A percentile compares a stretch with the other conserved stretches of the same genome.
Evolutionary conservation across 2,113 vertebrate genomes (phyloP).

Genomic region (Poeciliopsis turrubarensis): DNA sequence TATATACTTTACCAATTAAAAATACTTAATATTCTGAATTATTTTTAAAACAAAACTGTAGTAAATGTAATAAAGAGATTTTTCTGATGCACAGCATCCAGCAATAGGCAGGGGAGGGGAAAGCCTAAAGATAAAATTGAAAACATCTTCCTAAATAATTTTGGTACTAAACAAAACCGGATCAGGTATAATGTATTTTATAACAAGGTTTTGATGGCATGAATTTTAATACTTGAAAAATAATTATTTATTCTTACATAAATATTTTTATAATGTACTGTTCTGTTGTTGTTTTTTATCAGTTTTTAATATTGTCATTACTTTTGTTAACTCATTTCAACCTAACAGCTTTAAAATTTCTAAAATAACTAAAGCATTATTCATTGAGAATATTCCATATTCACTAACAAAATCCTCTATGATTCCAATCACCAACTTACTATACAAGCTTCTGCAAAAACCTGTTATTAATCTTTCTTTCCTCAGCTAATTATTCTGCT

Average conservation of each 20-base stretch:
- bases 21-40: background rate
- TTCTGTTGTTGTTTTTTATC: background rate
- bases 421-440: background rate
- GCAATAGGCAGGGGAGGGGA: background rate
- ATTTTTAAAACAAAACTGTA: background rate
- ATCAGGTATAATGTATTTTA: background rate
- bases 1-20: background rate
- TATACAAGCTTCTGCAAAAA: background rate
- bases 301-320: background rate
- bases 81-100: background rate
- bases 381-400: too few relatives aligned
- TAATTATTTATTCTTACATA: background rate
- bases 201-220: background rate
- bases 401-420: background rate
- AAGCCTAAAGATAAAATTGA: background rate
- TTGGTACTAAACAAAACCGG: background rate
- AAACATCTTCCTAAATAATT: background rate
- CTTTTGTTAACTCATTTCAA: too few relatives aligned
- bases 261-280: background rate
- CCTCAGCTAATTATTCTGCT: constrained; percentile 38
- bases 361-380: too few relatives aligned
- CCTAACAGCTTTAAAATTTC: too few relatives aligned
- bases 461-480: constrained; percentile 5
- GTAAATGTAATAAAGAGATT: background rate
- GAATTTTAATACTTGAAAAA: background rate